Evolutionary conservation across 92 coral and sea anemone genomes (phyloP), one percentile per base, ranked within the genome.

Genomic region (Scolanthus callimorphus): DNA sequence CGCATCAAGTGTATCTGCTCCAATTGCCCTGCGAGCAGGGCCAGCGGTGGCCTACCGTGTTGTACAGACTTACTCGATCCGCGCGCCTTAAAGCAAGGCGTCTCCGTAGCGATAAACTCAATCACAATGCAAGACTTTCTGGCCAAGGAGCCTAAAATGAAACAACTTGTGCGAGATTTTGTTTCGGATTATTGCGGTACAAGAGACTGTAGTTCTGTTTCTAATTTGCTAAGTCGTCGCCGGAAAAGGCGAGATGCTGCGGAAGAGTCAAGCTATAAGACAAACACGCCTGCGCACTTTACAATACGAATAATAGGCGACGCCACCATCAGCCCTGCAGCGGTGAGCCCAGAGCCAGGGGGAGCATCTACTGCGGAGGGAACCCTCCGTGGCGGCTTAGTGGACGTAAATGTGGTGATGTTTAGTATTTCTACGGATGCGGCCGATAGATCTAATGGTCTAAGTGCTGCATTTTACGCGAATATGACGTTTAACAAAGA

Each of bases 381-480:
- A 41, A 52, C 73, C 4, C 27, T 51, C 9, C 3, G 27, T 8
- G 23, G 38, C 19, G 54, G 57, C 27, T 53, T 62, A 29, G 26
- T 73, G 4, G 50, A 45, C 49, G 86, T 71, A 3, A 56, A 78
- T 39, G 83, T 78, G 21, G 76, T 78, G 31, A 34, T 88, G 58
- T 88, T 77, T 59, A 64, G 74, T 48, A 70, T 88, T 51, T 58
- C 85, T 20, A 39, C 75, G 26, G 49, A 60, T 74, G 51, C 52
- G 38, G 30, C 48, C 4, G 41, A 67, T 31, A 19, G 47, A 13
- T 49, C 45, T 25, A 19, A 21, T 19, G 41, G 41, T 6, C 55
- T 88, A 13, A 60, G 69, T 31, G 73, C 90, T 25, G 82, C 86
- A 15, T 59, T 88, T 71, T 88, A 78, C 67, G 85, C 71, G 31